Percentiles rank a stretch among this genome's conserved stretches.
These are phyloP conservation scores for Aurelia coerulea DNA, from an alignment of 30 jellyfish, hydroid and myxozoan genomes.

Conservation along the genomic window DNA sequence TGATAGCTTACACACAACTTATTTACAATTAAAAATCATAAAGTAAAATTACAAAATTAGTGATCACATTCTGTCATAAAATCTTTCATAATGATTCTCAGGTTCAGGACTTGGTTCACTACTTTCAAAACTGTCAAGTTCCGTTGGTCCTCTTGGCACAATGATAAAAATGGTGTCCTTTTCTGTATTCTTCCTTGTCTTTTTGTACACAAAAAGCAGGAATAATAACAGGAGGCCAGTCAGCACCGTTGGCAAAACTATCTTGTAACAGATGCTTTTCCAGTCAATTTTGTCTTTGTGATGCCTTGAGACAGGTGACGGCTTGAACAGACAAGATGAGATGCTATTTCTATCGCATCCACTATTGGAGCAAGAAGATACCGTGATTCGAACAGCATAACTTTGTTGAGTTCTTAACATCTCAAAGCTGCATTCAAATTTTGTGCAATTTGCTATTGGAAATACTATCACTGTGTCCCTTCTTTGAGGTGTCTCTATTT, in stretches of 20 bases:
- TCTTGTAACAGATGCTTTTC: neutral
- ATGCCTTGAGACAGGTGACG: neutral
- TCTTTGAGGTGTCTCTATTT: neutral
- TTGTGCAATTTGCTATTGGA: constrained; percentile 6
- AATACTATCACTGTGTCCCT: neutral
- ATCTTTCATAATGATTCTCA: neutral
- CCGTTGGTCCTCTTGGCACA: neutral
- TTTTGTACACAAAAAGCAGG: too few relatives aligned
- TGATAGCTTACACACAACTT: too few relatives aligned
- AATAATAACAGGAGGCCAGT: neutral
- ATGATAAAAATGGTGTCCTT: neutral
- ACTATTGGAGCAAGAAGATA: constrained; percentile 39
- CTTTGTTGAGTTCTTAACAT: neutral
- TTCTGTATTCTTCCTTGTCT: too few relatives aligned
- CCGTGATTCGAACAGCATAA: neutral
- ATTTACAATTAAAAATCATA: too few relatives aligned
- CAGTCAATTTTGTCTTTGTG: neutral
- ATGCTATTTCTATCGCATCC: constrained; percentile 24
- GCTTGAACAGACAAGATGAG: neutral
- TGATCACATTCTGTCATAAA: too few relatives aligned
- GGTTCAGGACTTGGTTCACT: neutral
- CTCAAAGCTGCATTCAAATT: neutral
- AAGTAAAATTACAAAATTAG: too few relatives aligned
- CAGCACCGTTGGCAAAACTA: neutral
- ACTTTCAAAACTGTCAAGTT: neutral